Base-by-base conservation (phyloP, 2,113 vertebrate species). In the Pseudonaja textilis region DNA sequence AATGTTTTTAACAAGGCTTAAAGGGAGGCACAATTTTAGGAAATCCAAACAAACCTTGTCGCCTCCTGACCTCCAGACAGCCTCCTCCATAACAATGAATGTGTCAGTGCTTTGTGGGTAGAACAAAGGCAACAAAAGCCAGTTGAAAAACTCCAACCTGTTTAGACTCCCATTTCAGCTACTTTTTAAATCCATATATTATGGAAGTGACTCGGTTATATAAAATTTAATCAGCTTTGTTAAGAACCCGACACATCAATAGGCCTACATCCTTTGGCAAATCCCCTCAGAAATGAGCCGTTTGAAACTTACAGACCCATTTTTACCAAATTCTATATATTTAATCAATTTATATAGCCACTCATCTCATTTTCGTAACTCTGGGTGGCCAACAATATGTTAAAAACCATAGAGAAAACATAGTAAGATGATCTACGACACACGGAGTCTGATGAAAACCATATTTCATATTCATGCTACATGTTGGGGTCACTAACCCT, bases 1-100 rank as follows among this genome's bases (percentile, higher is more conserved):
- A 97, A 97, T 97, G 94, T 25, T n/a, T 57, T 90, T 93, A 50
- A 89, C 94, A 94, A 95, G 90, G 0, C 96, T 96, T 94, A 91
- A 95, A 92, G 95, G 96, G 95, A 97, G 96, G 97, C 97, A 98
- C 98, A 98, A 98, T 98, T 98, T 98, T 98, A 98, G 98, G 98
- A 98, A 98, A 97, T 98, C 96, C 97, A 98, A 98, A 98, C 97
- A 98, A 81, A 97, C 95, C 97, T 95, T 96, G 96, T 97, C 96
- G 97, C 96, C 97, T 96, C 97, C 96, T 98, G 97, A 97, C 97
- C 97, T 96, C 88, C 89, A 96, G 96, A 97, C 98, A 97, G 97
- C 97, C 98, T 96, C 29, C 91, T 93, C 88, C 52, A 94, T 93
- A 97, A 98, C 97, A 98, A 98, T 97, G 95, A 97, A 94, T 94